Conservation (phyloP, 2,888 invertebrate species). For the Gerris lacustris region DNA sequence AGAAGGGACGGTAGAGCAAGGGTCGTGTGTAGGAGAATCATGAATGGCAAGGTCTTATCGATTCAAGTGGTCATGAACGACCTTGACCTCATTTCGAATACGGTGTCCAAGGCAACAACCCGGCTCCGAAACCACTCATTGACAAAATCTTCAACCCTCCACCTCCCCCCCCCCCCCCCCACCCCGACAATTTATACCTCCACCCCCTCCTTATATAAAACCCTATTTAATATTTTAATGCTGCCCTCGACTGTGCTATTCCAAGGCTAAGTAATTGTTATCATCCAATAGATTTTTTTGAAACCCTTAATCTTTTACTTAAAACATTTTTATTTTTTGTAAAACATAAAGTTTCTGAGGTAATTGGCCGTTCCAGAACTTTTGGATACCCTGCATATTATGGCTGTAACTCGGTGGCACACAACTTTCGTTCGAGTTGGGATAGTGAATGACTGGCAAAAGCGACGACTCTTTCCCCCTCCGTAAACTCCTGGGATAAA, state of each 20-base stretch:
- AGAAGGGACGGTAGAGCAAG: not conserved
- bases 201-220: not conserved
- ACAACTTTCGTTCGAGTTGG: no score
- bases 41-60: not conserved
- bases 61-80: not conserved
- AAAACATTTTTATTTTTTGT: no score
- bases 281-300: not conserved
- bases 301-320: no score
- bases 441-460: no score
- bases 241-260: not conserved
- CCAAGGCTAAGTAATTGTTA: slow-evolving; percentile 2
- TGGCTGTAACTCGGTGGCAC: no score
- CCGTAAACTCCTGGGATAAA: no score
- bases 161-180: no score
- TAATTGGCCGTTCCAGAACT: no score
- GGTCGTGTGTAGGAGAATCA: not conserved
- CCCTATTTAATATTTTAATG: not conserved
- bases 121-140: not conserved
- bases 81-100: not conserved
- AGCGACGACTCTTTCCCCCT: no score
- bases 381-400: no score
- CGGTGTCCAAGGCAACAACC: not conserved
- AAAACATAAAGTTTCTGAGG: no score
- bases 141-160: no score
- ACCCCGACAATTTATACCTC: slow-evolving; percentile 19